These are phyloP conservation scores for Thryonomys swinderianus DNA, from an alignment of 2,113 vertebrate genomes.

Conservation along the genomic window DNA sequence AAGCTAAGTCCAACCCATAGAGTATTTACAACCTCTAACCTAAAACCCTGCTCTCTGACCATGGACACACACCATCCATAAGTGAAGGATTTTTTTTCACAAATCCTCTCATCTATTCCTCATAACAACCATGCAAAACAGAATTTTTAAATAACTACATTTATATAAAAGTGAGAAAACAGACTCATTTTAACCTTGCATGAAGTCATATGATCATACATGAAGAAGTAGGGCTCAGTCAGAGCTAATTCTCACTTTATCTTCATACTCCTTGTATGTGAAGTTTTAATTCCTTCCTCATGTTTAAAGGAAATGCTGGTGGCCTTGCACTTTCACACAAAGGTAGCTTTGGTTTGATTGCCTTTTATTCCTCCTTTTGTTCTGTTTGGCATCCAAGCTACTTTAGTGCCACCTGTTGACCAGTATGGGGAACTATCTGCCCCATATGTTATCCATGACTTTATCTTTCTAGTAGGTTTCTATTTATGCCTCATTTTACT, in stretches of 20 bases:
- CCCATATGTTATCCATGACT: background rate
- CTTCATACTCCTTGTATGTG: background rate
- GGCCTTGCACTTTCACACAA: background rate
- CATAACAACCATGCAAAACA: background rate
- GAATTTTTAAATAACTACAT: background rate
- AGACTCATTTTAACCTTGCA: background rate
- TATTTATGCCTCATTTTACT: background rate
- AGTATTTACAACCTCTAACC: background rate
- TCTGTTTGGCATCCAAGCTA: constrained; percentile 39
- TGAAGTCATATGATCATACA: background rate
- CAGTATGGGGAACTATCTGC: background rate
- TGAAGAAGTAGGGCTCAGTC: background rate
- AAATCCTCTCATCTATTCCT: background rate
- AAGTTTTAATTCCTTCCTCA: background rate
- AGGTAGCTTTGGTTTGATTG: background rate
- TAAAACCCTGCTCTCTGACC: background rate
- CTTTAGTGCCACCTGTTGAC: constrained; percentile 62
- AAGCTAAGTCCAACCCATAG: background rate
- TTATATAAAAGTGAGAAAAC: background rate
- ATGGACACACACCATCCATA: background rate
- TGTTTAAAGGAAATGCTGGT: background rate
- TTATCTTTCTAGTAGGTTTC: constrained; percentile 15
- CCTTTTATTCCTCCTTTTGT: constrained; percentile 34
- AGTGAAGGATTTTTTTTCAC: background rate
- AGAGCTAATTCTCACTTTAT: background rate